Conservation (phyloP, 2,113 vertebrate species). For the Fregata magnificens region DNA sequence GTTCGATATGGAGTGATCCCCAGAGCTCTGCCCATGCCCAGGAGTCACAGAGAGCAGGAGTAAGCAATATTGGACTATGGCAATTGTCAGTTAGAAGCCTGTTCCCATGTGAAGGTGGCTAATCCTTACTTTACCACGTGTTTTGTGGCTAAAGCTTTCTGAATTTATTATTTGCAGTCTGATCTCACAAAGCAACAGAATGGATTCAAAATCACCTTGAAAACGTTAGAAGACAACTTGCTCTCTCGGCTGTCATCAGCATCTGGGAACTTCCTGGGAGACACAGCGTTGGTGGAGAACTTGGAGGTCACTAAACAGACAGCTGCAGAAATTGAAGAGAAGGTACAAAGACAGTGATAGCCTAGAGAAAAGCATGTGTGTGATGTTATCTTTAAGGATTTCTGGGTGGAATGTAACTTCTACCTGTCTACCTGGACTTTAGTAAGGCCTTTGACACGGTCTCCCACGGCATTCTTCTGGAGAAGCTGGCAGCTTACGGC, state of each 20-base stretch:
- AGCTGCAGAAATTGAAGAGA: constrained; percentile 87
- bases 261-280: constrained; percentile 92
- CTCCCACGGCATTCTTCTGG: too few species aligned
- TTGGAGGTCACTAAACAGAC: constrained; percentile 92
- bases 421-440: too few species aligned
- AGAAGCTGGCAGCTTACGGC: too few species aligned
- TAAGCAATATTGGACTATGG: not conserved
- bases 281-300: constrained; percentile 90
- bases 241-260: constrained; percentile 91
- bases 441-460: too few species aligned
- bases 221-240: constrained; percentile 90
- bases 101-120: not conserved
- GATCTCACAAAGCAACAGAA: constrained; percentile 94
- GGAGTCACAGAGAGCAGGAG: not conserved
- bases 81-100: not conserved
- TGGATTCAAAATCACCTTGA: constrained; percentile 95
- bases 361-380: not conserved
- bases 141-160: not conserved
- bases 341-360: constrained; percentile 70
- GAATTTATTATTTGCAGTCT: constrained; percentile 75
- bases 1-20: not conserved
- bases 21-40: not conserved
- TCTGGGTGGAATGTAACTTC: not conserved
- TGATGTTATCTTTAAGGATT: not conserved
- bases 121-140: accelerated